Base-by-base conservation (phyloP, 2,888 invertebrate species). In the Cantharis lateralis region DNA sequence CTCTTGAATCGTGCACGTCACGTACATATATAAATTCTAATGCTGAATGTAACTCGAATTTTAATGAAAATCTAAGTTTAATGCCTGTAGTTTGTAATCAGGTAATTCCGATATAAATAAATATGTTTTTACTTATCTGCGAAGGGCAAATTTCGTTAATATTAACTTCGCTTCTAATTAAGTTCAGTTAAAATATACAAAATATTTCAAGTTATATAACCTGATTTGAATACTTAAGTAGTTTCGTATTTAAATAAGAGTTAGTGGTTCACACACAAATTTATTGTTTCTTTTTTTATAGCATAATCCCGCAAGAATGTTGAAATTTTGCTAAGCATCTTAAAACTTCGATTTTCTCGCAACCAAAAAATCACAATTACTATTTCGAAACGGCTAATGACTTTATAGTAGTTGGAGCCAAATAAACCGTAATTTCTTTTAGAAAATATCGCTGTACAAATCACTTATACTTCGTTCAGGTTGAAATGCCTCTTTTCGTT, bases 1-100 rank as follows among this genome's bases (percentile, higher is more conserved):
- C 64, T 73, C 63, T 63, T 62, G 64, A 28, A 70, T 63, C 74
- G 48, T 74, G 70, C 63, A 70, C 70, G 28, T 69, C 62, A 74
- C 74, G 63, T 74, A 48, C 48, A 48, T 48, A 48, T 48, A 70
- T 74, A 70, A 74, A 74, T 70, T 74, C 64, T 74, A 70, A 74
- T 70, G 64, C 74, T 64, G 74, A 63, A 74, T 73, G 68, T 62
- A 70, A 70, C 70, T 69, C 74, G 74, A 69, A 74, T 74, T 74
- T 20, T 74, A 62, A 74, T 74, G 63, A 70, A 74, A 74, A 74
- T 63, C 48, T 20, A 63, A 26, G 16, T 48, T 73, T 64, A 18
- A 69, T 68, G 48, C 28, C 73, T 73, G 62, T 62, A 18, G 62
- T 66, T 48, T 72, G 28, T 73, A 62, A 73, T 73, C 62, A 69